These are phyloP conservation scores for Petrophora chlorosata DNA, from an alignment of 2,888 invertebrate species.

Conservation along the genomic window DNA sequence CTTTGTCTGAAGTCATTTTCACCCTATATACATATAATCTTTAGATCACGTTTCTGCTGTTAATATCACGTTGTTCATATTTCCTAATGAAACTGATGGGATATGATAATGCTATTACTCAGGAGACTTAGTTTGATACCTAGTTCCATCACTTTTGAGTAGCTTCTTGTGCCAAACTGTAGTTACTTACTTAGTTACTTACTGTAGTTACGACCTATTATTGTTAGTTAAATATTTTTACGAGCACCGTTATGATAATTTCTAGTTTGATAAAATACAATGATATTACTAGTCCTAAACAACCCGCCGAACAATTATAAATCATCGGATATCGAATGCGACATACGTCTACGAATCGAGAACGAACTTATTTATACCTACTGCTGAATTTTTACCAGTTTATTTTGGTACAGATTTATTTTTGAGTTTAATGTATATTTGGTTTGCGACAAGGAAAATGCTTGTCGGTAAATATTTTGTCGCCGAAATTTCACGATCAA, in stretches of 20 bases:
- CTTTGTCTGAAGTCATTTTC: no score
- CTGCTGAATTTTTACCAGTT: slow-evolving; percentile 11
- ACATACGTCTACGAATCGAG: slow-evolving; percentile 2
- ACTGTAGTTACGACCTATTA: no score
- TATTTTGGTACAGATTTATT: slow-evolving; percentile 29
- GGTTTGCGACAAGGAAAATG: slow-evolving; percentile 21
- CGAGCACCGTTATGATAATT: neutral
- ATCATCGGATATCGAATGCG: slow-evolving; percentile 12
- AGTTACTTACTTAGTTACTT: no score
- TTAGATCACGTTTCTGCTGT: no score
- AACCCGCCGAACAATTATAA: slow-evolving; percentile 8
- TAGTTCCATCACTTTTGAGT: no score
- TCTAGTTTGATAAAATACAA: neutral
- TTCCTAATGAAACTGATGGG: no score
- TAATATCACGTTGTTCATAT: no score
- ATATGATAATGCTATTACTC: no score
- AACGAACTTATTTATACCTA: slow-evolving; percentile 1
- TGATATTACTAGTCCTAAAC: neutral
- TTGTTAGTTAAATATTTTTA: neutral
- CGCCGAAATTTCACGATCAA: slow-evolving; percentile 31
- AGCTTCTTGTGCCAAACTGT: no score
- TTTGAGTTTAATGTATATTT: slow-evolving; percentile 22
- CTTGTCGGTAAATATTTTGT: slow-evolving; percentile 23
- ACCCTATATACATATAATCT: no score
- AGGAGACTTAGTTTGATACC: no score